Conservation (phyloP, 1,140 invertebrate species). For the Scylla paramamosain region DNA sequence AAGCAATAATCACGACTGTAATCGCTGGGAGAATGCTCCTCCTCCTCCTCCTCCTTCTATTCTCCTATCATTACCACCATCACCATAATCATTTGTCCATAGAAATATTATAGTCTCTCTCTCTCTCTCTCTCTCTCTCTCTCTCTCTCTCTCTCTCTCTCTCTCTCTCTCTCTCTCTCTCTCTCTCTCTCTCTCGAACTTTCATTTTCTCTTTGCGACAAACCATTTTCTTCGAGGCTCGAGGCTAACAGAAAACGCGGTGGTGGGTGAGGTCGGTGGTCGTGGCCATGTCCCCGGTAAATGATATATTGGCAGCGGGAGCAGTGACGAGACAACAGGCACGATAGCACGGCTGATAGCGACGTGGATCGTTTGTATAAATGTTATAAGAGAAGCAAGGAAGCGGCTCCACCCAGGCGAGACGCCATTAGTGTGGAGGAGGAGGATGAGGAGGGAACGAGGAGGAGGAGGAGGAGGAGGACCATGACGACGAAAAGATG, state of each 20-base stretch:
- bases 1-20: too few relatives aligned
- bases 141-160: too few relatives aligned
- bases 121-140: too few relatives aligned
- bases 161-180: too few relatives aligned
- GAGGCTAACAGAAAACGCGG: neutral
- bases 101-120: too few relatives aligned
- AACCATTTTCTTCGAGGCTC: neutral
- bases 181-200: too few relatives aligned
- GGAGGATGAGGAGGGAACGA: neutral
- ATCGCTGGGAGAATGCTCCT: too few relatives aligned
- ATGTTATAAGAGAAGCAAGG: slow-evolving; percentile 22
- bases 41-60: too few relatives aligned
- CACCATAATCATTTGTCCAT: too few relatives aligned
- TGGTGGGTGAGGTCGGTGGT: neutral
- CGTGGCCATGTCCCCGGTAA: neutral
- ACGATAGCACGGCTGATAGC: neutral
- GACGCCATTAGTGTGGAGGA: neutral
- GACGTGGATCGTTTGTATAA: slow-evolving; percentile 22
- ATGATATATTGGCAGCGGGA: slow-evolving; percentile 2
- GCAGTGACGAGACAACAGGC: slow-evolving; percentile 18
- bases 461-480: neutral
- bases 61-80: too few relatives aligned
- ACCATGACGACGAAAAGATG: too few relatives aligned
- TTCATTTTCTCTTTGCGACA: too few relatives aligned
- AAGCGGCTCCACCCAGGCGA: slow-evolving; percentile 16